Conservation (phyloP, 2,113 vertebrate genomes). For the Panthera tigris region DNA sequence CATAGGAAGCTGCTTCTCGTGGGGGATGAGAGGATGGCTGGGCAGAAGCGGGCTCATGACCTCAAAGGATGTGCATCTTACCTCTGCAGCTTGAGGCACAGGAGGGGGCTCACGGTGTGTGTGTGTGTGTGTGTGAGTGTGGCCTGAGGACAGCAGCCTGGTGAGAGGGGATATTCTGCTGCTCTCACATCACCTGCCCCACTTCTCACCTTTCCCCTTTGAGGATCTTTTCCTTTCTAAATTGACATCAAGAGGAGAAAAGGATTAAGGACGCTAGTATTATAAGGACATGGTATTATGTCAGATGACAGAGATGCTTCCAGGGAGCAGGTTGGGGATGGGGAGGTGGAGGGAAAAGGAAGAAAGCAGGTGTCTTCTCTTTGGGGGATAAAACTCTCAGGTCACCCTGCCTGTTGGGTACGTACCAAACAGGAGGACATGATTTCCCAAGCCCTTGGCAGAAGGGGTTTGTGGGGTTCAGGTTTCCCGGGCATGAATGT, state of each 20-base stretch:
- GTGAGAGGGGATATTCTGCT: not conserved
- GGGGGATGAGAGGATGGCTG: too few species aligned
- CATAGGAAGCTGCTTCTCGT: not conserved
- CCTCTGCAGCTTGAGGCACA: not conserved
- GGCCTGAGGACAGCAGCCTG: not conserved
- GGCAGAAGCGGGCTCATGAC: not conserved
- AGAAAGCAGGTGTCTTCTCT: not conserved
- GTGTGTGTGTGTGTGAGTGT: rapidly evolving
- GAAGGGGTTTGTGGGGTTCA: not conserved
- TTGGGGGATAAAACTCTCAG: not conserved
- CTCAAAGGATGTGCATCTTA: not conserved
- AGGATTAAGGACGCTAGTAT: not conserved
- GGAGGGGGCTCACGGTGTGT: not conserved
- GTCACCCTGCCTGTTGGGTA: not conserved
- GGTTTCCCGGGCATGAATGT: not conserved
- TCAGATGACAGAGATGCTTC: not conserved
- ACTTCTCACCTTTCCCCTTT: not conserved
- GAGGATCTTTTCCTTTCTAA: not conserved
- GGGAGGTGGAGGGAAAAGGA: not conserved
- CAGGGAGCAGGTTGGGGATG: not conserved
- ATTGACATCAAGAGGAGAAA: not conserved
- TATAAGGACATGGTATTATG: not conserved
- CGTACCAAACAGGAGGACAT: not conserved
- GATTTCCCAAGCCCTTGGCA: not conserved
- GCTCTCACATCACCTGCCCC: not conserved